Base-by-base conservation (phyloP, 2,113 vertebrate genomes). In the Chaetops frenatus region DNA sequence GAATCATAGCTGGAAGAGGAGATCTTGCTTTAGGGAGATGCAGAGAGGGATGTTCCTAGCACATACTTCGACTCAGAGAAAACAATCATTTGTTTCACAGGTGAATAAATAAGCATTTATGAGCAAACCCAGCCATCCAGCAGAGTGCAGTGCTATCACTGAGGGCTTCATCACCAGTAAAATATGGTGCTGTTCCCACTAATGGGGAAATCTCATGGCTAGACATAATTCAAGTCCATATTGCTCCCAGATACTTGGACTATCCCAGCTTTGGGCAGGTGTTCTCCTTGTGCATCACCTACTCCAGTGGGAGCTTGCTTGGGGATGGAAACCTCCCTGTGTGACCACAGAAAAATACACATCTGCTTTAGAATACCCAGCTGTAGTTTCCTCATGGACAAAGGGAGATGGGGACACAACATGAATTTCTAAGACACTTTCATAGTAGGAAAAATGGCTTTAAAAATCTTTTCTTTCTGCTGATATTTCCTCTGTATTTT, bases 1-100 rank as follows among this genome's bases (percentile, higher is more conserved):
- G 92, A 91, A 81, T 93, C 88, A 56, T 25, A 53, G 79, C 67
- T 91, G 79, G 79, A 35, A 92, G 94, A 93, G 74, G 92, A 90
- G 88, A 56, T 71, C 25, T 8, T 73, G 56, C 67, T 76, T 83
- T 22, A 54, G 84, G 81, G 84, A 94, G 79, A 66, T 82, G 86
- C 22, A 62, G 81, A 50, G 66, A 70, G 47, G 47, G 62, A 28
- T 58, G 79, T 56, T 93, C 16, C 74, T 35, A 54, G 50, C 70
- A 20, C 24, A 27, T 5, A 28, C 54, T 88, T 88, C 56, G 48
- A 28, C 45, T 21, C 81, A 78, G 47, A 81, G 67, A 78, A 82
- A 86, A 45, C 38, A 80, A 74, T 15, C 51, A 11, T 80, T 86
- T 86, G 67, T 86, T 92, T 83, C 86, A 86, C 94, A 93, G 93